Conservation (phyloP, 1,140 invertebrate genomes). For the Rhizoglyphus robini region DNA sequence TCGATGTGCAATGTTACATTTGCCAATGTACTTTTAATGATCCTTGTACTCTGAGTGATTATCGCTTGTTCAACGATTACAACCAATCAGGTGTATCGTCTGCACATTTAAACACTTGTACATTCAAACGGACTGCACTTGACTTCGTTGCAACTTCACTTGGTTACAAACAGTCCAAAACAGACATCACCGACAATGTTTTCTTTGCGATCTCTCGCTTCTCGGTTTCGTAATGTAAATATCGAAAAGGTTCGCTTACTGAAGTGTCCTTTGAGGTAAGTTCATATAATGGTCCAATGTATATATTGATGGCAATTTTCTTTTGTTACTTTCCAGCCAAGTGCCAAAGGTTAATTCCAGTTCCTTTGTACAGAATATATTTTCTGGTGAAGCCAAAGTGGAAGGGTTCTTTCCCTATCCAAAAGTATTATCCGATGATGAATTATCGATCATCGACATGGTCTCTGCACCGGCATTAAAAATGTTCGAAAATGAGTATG, state of each 20-base stretch:
- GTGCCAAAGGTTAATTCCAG: constrained; percentile 14
- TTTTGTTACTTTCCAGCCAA: neutral
- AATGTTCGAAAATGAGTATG: constrained; percentile 41
- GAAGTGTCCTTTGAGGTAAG: neutral
- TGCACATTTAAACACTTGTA: no score
- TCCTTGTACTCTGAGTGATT: no score
- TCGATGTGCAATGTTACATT: no score
- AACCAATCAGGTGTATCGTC: no score
- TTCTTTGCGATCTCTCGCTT: no score
- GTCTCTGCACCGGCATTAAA: constrained; percentile 38
- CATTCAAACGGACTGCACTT: no score
- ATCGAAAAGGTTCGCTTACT: neutral
- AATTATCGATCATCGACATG: constrained; percentile 38
- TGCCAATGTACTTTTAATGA: no score
- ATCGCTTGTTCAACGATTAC: no score
- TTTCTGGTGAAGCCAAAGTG: constrained; percentile 64
- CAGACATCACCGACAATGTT: no score
- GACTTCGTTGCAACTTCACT: no score
- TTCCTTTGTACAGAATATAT: constrained; percentile 66
- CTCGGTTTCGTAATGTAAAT: no score
- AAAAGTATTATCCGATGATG: constrained; percentile 39
- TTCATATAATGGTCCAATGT: neutral
- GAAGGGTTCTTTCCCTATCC: constrained; percentile 45
- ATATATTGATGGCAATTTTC: neutral
- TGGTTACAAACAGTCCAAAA: no score